phyloP scores from a whole-genome alignment of 2,888 invertebrate species.

The Diaperis boleti region DNA sequence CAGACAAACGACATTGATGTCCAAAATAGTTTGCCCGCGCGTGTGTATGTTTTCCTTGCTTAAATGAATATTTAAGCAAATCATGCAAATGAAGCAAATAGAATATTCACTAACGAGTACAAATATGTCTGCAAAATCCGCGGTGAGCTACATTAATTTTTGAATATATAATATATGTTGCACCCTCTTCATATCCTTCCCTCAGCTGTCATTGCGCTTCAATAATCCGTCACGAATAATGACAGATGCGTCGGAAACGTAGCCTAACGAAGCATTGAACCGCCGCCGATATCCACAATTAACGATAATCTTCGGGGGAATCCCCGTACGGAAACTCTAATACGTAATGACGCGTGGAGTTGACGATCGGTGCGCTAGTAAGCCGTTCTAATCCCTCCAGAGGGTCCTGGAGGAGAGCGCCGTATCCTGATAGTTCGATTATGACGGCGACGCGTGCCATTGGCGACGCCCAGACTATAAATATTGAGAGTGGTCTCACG shows the following conservation, averaged over 20 bases:
- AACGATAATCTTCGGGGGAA: constrained; percentile 47
- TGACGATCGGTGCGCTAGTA: constrained; percentile 48
- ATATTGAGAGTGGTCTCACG: constrained; percentile 34
- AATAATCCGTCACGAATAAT: constrained; percentile 44
- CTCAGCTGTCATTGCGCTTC: constrained; percentile 41
- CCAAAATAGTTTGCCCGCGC: too few relatives aligned
- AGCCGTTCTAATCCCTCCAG: constrained; percentile 53
- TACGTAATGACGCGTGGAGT: constrained; percentile 60
- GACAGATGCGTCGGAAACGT: constrained; percentile 50
- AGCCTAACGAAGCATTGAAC: constrained; percentile 53
- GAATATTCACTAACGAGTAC: too few relatives aligned
- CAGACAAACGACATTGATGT: too few relatives aligned
- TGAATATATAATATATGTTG: neutral
- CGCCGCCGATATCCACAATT: constrained; percentile 52
- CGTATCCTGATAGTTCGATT: constrained; percentile 63
- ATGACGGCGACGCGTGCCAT: constrained; percentile 61
- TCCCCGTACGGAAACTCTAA: constrained; percentile 59
- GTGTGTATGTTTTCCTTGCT: too few relatives aligned
- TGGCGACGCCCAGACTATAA: constrained; percentile 52
- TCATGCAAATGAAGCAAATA: too few relatives aligned
- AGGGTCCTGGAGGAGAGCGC: constrained; percentile 45
- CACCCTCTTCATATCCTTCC: neutral
- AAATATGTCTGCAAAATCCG: neutral
- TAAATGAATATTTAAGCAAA: too few relatives aligned
- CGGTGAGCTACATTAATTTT: neutral